Percentiles rank a stretch among this genome's conserved stretches.
Conservation (phyloP, 2,113 vertebrate genomes). For the Ameiurus melas region DNA sequence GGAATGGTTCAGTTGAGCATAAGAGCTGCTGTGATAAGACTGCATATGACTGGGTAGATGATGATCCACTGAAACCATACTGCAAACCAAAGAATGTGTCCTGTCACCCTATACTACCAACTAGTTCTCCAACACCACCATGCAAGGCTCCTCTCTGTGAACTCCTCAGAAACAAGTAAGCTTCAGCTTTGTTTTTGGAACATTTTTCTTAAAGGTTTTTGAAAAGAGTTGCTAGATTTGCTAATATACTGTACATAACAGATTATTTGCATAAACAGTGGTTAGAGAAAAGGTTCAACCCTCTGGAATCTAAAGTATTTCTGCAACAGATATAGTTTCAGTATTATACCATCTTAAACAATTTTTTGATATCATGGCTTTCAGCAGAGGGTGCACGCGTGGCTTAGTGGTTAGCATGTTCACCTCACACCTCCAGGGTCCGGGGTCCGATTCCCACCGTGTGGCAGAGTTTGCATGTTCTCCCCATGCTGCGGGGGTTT, state of each 20-base stretch:
- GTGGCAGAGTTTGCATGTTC: too few species aligned
- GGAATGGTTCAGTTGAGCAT: constrained; percentile 57
- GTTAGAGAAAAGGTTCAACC: neutral
- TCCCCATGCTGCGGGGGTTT: too few species aligned
- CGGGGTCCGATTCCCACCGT: too few species aligned
- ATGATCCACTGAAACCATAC: constrained; percentile 58
- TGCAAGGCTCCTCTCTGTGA: constrained; percentile 54
- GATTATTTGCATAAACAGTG: neutral
- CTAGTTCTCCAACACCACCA: neutral
- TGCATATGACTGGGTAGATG: constrained; percentile 64
- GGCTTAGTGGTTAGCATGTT: too few species aligned
- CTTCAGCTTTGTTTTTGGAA: neutral
- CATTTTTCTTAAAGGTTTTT: too few species aligned
- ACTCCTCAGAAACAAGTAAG: constrained; percentile 60
- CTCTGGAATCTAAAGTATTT: neutral
- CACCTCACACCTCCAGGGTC: too few species aligned
- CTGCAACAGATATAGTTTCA: neutral
- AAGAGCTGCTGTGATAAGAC: constrained; percentile 67
- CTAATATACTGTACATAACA: neutral
- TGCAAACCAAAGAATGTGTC: constrained; percentile 38
- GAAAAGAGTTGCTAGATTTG: neutral
- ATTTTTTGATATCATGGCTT: too few species aligned
- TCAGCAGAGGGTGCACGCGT: too few species aligned
- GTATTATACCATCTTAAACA: neutral
- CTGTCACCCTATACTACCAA: too few species aligned